These are phyloP conservation scores for Diachasma alloeum DNA, from an alignment of 1,140 invertebrate genomes.

Conservation along the genomic window DNA sequence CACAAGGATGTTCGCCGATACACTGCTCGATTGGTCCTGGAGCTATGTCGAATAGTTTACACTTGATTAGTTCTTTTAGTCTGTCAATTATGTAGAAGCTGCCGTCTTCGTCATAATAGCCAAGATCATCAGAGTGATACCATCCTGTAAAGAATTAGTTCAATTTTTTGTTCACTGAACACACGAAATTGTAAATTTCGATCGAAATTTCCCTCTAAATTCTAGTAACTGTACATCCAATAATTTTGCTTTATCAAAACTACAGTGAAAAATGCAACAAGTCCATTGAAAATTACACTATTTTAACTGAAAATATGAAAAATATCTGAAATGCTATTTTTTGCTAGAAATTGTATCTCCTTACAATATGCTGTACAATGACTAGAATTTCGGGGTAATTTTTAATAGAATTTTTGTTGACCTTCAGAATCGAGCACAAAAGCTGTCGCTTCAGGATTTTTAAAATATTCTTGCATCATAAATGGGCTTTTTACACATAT, in stretches of 20 bases:
- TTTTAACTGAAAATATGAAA: too few relatives aligned
- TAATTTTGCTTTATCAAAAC: too few relatives aligned
- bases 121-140: slow-evolving; percentile 48
- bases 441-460: slow-evolving; percentile 67
- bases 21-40: slow-evolving; percentile 70
- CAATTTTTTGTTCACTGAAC: background rate
- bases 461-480: slow-evolving; percentile 62
- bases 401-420: background rate
- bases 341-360: too few relatives aligned
- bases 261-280: too few relatives aligned
- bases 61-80: slow-evolving; percentile 71
- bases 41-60: slow-evolving; percentile 40
- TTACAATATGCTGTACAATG: too few relatives aligned
- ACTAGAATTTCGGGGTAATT: background rate
- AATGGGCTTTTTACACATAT: slow-evolving; percentile 55
- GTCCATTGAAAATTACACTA: too few relatives aligned
- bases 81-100: slow-evolving; percentile 66
- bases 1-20: slow-evolving; percentile 70
- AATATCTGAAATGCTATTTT: too few relatives aligned
- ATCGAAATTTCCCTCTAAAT: too few relatives aligned
- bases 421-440: slow-evolving; percentile 66
- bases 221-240: too few relatives aligned
- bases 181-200: too few relatives aligned
- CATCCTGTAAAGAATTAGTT: slow-evolving; percentile 8
- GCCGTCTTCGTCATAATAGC: slow-evolving; percentile 57